Evolutionary conservation across 2,113 vertebrate genomes (phyloP), one percentile per base, ranked within the genome.

Genomic region (Phasianus colchicus): DNA sequence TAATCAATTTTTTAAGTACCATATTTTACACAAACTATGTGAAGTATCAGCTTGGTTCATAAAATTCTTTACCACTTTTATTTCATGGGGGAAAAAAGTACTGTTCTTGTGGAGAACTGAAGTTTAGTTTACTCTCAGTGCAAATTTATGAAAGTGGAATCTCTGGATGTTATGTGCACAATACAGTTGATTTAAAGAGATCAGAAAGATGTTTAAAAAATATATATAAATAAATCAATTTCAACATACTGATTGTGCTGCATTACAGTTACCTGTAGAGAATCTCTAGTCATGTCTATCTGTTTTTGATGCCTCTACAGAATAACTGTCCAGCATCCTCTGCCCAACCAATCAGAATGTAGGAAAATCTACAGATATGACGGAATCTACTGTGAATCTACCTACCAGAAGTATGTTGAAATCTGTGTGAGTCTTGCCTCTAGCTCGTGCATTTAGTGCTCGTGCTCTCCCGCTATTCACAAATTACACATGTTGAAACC

Each of bases 391-490:
- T 98, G 98, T 98, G 98, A 98, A 98, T 98, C 98, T 98, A 98
- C 98, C 98, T 98, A 98, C 98, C 98, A 98, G 98, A 98, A 98
- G 98, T 98, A 98, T 98, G 98, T 98, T 98, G 98, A 98, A 98
- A 98, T 98, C 98, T 98, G 98, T 98, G 98, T 98, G 98, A 98
- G 98, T 98, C 98, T 98, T 97, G 96, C 97, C 97, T 97, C 96
- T 98, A 97, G 98, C 98, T 98, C 97, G 92, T 98, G 98, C 97
- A 97, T 98, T 96, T 98, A 98, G 97, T 98, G 97, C 98, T 98
- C 97, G 97, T 98, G 97, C 96, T 98, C 92, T 97, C 97, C 97
- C 93, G 92, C 96, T 98, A 86, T 97, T 97, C 95, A 96, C 74
- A 98, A 97, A 95, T 94, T 95, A 95, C 97, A 95, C 94, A 30